These are phyloP conservation scores for Coreius guichenoti DNA, from an alignment of 2,797 vertebrate species.

Conservation along the genomic window DNA sequence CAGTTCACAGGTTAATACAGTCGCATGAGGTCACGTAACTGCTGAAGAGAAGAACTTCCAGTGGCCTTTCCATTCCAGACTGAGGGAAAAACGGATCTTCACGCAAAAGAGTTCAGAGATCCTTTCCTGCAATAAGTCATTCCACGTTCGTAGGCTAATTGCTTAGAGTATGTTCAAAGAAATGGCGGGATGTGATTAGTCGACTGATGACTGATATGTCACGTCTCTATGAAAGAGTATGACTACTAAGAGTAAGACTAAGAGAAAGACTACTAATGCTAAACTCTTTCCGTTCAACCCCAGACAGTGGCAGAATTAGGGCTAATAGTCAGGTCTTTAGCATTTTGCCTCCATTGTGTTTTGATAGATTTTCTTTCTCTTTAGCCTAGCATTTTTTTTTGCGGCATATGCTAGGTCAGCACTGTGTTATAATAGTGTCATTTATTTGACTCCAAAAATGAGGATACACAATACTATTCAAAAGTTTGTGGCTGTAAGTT, in stretches of 20 bases:
- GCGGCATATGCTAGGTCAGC: background rate
- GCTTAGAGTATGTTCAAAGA: constrained; percentile 42
- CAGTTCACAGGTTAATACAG: constrained; percentile 58
- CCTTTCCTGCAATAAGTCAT: constrained; percentile 48
- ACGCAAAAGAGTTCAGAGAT: constrained; percentile 25
- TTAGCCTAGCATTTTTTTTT: background rate
- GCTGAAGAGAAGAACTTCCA: constrained; percentile 49
- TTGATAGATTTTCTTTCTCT: background rate
- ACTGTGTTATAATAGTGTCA: background rate
- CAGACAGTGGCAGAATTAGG: constrained; percentile 6
- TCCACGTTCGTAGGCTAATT: constrained; percentile 47
- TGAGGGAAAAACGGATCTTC: constrained; percentile 25
- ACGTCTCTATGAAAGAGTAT: background rate
- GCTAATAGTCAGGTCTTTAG: constrained; percentile 21
- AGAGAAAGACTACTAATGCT: constrained; percentile 33
- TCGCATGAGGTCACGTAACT: constrained; percentile 52
- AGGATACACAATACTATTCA: background rate
- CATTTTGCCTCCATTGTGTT: constrained; percentile 2
- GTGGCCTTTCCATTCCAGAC: constrained; percentile 51
- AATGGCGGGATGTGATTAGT: constrained; percentile 34
- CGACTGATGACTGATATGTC: background rate
- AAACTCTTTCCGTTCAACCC: constrained; percentile 12
- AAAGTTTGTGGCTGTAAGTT: background rate
- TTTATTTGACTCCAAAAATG: background rate
- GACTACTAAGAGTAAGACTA: too few relatives aligned